These are phyloP conservation scores for Catharus bicknelli DNA, from an alignment of 2,113 vertebrate species.

Conservation along the genomic window DNA sequence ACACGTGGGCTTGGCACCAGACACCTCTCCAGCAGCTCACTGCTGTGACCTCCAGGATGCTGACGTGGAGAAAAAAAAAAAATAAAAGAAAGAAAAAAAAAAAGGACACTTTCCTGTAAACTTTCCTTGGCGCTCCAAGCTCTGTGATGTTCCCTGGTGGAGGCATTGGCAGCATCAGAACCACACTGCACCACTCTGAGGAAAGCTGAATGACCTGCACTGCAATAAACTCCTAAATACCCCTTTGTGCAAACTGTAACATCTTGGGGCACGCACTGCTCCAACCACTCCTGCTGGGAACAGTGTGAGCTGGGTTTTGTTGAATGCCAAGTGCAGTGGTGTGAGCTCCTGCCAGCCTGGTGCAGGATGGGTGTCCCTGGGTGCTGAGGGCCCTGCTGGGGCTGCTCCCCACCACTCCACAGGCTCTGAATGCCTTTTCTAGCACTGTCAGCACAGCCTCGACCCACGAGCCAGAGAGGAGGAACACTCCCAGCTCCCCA, in stretches of 20 bases:
- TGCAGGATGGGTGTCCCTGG: neutral
- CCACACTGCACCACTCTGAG: conserved; percentile 13
- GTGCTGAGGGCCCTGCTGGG: neutral
- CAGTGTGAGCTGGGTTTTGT: rapidly evolving
- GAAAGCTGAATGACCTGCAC: neutral
- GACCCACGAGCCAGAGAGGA: neutral
- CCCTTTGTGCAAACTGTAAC: rapidly evolving
- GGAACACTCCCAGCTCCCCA: neutral
- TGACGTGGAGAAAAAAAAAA: neutral
- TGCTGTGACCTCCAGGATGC: conserved; percentile 43
- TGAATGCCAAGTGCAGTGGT: rapidly evolving
- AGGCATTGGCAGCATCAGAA: neutral
- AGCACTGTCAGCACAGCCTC: neutral
- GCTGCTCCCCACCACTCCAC: rapidly evolving
- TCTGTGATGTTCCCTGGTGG: neutral
- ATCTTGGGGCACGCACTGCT: neutral
- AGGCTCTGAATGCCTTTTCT: neutral
- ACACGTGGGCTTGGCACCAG: neutral
- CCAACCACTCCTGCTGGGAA: neutral
- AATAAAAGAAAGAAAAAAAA: neutral
- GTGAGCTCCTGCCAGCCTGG: neutral
- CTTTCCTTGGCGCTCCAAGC: neutral
- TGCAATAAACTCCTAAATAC: neutral
- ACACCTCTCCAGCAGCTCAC: neutral
- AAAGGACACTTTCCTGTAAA: neutral